Base-by-base conservation (phyloP, 1,140 invertebrate species). In the Cardiocondyla obscurior region DNA sequence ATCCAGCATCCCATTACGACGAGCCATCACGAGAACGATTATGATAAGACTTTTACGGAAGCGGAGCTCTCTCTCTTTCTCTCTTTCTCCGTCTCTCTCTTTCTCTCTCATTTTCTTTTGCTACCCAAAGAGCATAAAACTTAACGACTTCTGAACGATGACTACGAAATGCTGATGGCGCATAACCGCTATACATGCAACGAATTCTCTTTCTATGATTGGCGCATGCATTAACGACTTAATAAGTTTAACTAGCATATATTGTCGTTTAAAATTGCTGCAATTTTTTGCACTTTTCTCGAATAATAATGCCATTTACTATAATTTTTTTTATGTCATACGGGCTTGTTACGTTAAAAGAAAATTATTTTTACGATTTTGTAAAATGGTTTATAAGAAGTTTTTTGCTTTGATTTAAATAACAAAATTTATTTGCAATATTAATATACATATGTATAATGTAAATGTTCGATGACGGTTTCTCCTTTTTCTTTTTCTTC, bases 11-110 rank as follows among this genome's bases (percentile, higher is more conserved):
- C 72, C 46, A 77, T 77, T 83, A 77, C 25, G 7, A 77, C 28
- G 46, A 39, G 10, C 60, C 49, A 83, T 83, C 60, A 64, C 14
- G 46, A 36, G 60, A 83, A 83, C 72, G 81, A 83, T 83, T 83
- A 83, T 83, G 58, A 51, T 76, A 58, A 77, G 65, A 77, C 12
- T 25, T 14, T 39, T 51, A 44, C 22, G 57, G 36, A 4, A 19
- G 7, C 33, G 22, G 65, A 14, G 39, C 7, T 16, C 10, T 58
- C 16, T 58, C 1, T 60, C 6, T 60, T 10, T 60, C 4, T 33
- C 57, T 60, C 16, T 60, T 12, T 42, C 12, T 42, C 2, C n/a
- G n/a, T 42, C 39, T 42, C 42, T 42, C 42, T 42, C 42, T 42
- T 42, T n/a, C n/a, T n/a, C n/a, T n/a, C 25, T 57, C 57, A 3